Base-by-base conservation (phyloP, 1,140 invertebrate genomes). In the Heterodera carotae region DNA sequence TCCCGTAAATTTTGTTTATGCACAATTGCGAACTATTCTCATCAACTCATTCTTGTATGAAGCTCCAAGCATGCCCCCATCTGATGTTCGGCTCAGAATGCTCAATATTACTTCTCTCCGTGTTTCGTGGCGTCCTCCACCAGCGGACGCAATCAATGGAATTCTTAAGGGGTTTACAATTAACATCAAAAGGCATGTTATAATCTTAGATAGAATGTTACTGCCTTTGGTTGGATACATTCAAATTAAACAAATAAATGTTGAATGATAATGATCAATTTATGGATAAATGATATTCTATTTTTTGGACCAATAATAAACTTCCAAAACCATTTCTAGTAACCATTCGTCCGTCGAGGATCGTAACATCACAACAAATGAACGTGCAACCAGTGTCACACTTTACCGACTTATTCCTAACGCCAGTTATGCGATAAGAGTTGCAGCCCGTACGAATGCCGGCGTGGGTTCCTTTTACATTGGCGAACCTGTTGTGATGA, bases 101-200 rank as follows among this genome's bases (percentile, higher is more conserved):
- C 48, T 85, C 6, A 82, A 82, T 66, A 27, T 82, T 3, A 82
- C 80, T 0, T 76, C 80, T 1, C 33, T 80, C 25, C 78, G 82
- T 22, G 71, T 82, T 34, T 82, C 82, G 27, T 81, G 82, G 79
- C 81, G 78, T 25, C 81, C 81, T 15, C 81, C 81, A n/a, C 81
- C 79, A 12, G 29, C 82, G n/a, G 72, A 81, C 62, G 81, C 60
- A 31, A 83, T 82, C 22, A 75, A 84, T 59, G 81, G 81, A 33
- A 77, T 81, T 39, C 66, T 82, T 27, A 82, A 82, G 72, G 81
- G 81, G n/a, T 82, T 82, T 69, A 22, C 82, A 25, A 82, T 82
- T 22, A 84, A 79, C 39, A 82, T 82, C 48, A 6, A 34, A 74
- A 74, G 62, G 62, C 29, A 62, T 12, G 33, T 8, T 8, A 12